Percentiles rank a stretch among this genome's conserved stretches.
phyloP scores from a whole-genome alignment of 2,888 invertebrate species.

The Sarcophaga subvicina region DNA sequence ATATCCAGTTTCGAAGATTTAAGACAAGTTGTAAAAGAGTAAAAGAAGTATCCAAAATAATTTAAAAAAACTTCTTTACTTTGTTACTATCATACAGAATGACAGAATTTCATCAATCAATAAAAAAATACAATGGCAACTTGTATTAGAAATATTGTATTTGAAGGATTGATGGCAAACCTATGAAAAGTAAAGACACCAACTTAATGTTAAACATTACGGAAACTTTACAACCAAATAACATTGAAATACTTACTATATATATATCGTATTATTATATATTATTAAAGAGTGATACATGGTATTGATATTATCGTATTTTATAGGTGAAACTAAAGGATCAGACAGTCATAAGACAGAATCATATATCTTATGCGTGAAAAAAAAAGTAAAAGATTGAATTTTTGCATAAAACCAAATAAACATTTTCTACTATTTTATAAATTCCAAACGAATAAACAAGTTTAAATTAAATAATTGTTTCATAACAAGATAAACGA shows the following conservation, averaged over 20 bases:
- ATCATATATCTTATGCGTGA: slow-evolving; percentile 9
- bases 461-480: slow-evolving; percentile 13
- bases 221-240: background rate
- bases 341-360: slow-evolving; percentile 1
- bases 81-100: no score
- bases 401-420: background rate
- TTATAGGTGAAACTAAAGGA: slow-evolving; percentile 40
- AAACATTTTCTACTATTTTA: slow-evolving; percentile 48
- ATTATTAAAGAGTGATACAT: slow-evolving; percentile 53
- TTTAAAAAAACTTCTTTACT: no score
- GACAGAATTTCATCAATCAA: no score
- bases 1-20: no score
- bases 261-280: background rate
- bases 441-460: slow-evolving; percentile 27
- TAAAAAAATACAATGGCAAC: no score
- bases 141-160: no score
- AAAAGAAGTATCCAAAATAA: no score
- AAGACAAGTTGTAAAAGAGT: no score
- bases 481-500: background rate
- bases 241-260: background rate
- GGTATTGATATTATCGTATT: slow-evolving; percentile 30
- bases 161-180: no score
- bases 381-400: background rate
- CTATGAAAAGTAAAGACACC: background rate
- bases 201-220: background rate